phyloP scores from a whole-genome alignment of 1,140 invertebrate species.

The Musca vetustissima region DNA sequence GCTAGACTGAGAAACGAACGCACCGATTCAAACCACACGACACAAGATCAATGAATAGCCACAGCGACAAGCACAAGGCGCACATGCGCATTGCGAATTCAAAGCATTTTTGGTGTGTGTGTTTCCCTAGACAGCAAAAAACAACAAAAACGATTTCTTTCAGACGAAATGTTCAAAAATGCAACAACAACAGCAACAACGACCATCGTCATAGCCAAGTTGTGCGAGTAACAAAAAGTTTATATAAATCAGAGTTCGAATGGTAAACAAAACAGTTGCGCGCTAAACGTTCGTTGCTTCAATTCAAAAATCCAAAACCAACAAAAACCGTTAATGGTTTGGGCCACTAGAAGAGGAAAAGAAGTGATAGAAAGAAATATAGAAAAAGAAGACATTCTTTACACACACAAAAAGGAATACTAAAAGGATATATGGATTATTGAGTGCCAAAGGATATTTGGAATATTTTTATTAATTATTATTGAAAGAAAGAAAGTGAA shows the following conservation, averaged over 20 bases:
- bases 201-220: neutral
- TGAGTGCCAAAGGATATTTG: neutral
- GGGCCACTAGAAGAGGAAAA: too few species aligned
- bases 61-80: too few species aligned
- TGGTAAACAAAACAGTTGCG: conserved; percentile 17
- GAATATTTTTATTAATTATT: neutral
- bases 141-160: conserved; percentile 10
- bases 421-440: neutral
- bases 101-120: too few species aligned
- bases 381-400: too few species aligned
- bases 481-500: neutral
- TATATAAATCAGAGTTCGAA: conserved; percentile 13
- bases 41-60: too few species aligned
- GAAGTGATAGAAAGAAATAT: too few species aligned
- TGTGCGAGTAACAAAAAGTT: conserved; percentile 16
- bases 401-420: neutral
- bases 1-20: too few species aligned
- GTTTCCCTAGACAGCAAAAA: conserved; percentile 6
- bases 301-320: too few species aligned
- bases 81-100: too few species aligned
- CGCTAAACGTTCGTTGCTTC: conserved; percentile 5
- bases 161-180: neutral
- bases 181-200: conserved; percentile 4
- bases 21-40: too few species aligned
- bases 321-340: conserved; percentile 3